Evolutionary conservation across 2,888 invertebrate species (phyloP).

Genomic region (Nowickia ferox): DNA sequence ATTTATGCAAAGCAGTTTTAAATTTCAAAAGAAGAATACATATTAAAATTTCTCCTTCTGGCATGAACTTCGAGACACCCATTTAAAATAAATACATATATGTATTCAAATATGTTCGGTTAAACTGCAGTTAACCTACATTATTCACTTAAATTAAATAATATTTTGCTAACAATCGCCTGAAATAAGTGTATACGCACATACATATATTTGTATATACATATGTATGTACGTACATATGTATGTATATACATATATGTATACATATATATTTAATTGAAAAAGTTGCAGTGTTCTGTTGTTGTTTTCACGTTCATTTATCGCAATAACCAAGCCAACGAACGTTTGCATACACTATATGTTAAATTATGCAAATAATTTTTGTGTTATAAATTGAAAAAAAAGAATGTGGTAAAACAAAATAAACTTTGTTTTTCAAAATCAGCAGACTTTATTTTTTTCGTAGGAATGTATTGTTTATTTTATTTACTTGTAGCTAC

Average conservation of each 20-base stretch:
- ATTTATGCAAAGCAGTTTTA: not conserved
- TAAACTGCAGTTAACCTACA: conserved; percentile 47
- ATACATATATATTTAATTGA: not conserved
- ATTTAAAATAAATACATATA: not conserved
- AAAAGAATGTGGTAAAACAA: conserved; percentile 40
- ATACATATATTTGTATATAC: not conserved
- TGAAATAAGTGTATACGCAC: not conserved
- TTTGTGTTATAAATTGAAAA: conserved; percentile 12
- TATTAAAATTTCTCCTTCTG: not conserved
- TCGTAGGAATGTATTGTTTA: conserved; percentile 22
- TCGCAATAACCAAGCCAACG: conserved; percentile 26
- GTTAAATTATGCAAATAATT: conserved; percentile 59
- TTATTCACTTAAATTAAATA: conserved; percentile 16
- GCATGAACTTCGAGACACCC: not conserved
- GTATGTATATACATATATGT: not conserved
- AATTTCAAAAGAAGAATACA: not conserved
- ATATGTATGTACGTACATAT: not conserved
- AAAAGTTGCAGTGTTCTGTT: not conserved
- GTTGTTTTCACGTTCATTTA: conserved; percentile 35
- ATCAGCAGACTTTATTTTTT: conserved; percentile 51
- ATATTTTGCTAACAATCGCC: conserved; percentile 12
- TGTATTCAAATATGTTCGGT: not conserved
- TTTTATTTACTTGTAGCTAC: conserved; percentile 16
- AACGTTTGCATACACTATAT: conserved; percentile 35
- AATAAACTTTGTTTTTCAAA: conserved; percentile 43